Base-by-base conservation (phyloP, 2,797 vertebrate species). In the Todus mexicanus region DNA sequence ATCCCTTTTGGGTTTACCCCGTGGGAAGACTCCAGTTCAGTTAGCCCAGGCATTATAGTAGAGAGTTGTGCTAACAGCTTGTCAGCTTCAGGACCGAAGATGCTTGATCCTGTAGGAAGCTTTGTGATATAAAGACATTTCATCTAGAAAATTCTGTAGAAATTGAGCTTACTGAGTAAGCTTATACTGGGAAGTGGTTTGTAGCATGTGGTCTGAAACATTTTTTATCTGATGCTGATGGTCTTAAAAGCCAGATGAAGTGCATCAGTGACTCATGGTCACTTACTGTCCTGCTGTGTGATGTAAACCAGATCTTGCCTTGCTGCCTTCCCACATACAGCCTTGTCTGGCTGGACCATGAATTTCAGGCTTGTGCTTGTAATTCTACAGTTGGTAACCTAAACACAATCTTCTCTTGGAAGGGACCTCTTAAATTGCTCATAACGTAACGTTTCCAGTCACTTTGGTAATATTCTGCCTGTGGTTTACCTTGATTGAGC, bases 271-370 rank as follows among this genome's bases (percentile, higher is more conserved):
- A 84, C 60, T 93, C 91, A 57, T 51, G 79, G 82, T 89, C 43
- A 33, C 59, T 94, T 76, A 78, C 33, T 84, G 38, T 19, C 35
- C 70, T 66, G 79, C 38, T 57, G 23, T 15, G 64, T 86, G 89
- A 92, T 79, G 60, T 59, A 94, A 92, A 91, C 63, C 90, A 91
- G 91, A 76, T 70, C 89, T 84, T 53, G 27, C 53, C 83, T 77
- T 70, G 59, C 40, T 94, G 84, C 81, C 54, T 63, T 87, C 73
- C 60, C 6, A 2, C 19, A 3, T 31, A 20, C 35, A 77, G 42
- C 60, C 45, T 70, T 65, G 78, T 65, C 71, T 77, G 71, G 27
- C 43, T 75, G 76, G 33, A 60, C 48, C 1, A 3, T 74, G 69
- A 57, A 68, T 92, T 92, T 87, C 69, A 57, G 42, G 38, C 38